Conservation (phyloP, 1,140 invertebrate species). For the Hypsibius dujardini region DNA sequence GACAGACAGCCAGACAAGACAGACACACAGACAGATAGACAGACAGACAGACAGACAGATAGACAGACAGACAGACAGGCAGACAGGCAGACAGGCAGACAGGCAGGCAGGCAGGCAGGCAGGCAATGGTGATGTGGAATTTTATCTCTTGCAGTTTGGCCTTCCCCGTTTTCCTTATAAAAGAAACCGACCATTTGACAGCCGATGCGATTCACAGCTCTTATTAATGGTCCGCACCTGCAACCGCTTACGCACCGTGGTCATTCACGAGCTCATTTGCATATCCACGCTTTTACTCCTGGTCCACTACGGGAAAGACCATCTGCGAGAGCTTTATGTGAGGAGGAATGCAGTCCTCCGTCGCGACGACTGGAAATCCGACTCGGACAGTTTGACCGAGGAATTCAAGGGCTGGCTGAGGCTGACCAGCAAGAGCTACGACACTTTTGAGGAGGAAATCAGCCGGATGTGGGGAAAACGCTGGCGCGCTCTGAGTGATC, state of each 20-base stretch:
- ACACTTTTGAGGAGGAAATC: neutral
- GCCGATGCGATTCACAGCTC: neutral
- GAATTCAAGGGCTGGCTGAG: neutral
- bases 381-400: neutral
- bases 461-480: neutral
- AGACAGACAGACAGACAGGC: too few relatives aligned
- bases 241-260: slow-evolving; percentile 27
- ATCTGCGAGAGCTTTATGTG: slow-evolving; percentile 46
- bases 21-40: too few relatives aligned
- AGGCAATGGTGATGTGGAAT: neutral
- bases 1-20: too few relatives aligned
- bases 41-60: too few relatives aligned
- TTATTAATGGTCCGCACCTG: slow-evolving; percentile 5
- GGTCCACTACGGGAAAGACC: slow-evolving; percentile 39
- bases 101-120: neutral
- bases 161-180: neutral
- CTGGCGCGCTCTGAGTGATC: neutral
- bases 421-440: neutral
- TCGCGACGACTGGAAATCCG: neutral
- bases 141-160: slow-evolving; percentile 4
- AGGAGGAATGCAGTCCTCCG: slow-evolving; percentile 44
- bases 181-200: neutral
- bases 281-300: slow-evolving; percentile 58
- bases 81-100: neutral
- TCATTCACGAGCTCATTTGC: slow-evolving; percentile 57